Percentiles rank a stretch among this genome's conserved stretches.
These are phyloP conservation scores for Campoplex capitator DNA, from an alignment of 2,888 invertebrate species.

Conservation along the genomic window DNA sequence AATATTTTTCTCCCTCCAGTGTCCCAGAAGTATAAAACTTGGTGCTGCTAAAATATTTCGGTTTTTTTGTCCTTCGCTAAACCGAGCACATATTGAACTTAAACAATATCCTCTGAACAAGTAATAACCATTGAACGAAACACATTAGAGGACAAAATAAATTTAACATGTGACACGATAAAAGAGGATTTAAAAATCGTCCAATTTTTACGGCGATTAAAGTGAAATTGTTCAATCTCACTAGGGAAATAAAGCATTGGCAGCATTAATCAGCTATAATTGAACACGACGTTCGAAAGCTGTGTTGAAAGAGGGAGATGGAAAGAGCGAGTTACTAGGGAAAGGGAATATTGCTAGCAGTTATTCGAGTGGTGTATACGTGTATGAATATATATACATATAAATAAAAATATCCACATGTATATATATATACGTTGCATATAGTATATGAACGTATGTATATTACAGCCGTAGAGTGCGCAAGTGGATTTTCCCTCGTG, in stretches of 20 bases:
- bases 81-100: background rate
- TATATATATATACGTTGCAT: background rate
- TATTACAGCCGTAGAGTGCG: conserved; percentile 54
- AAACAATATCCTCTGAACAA: background rate
- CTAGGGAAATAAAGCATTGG: conserved; percentile 60
- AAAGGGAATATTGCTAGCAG: conserved; percentile 64
- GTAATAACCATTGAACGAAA: background rate
- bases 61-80: background rate
- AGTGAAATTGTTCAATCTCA: conserved; percentile 60
- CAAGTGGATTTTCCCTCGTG: conserved; percentile 67
- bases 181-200: conserved; percentile 58
- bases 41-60: background rate
- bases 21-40: background rate
- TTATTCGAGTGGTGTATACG: conserved; percentile 62
- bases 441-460: conserved; percentile 36
- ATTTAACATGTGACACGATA: background rate
- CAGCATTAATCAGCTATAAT: conserved; percentile 68
- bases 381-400: conserved; percentile 23
- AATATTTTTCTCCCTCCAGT: background rate
- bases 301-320: conserved; percentile 50
- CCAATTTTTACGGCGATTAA: conserved; percentile 56
- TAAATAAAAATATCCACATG: background rate
- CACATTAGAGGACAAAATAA: conserved; percentile 10
- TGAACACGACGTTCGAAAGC: conserved; percentile 67
- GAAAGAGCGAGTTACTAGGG: conserved; percentile 49